These are phyloP conservation scores for Oconnorella tubifera DNA, from an alignment of 2,888 invertebrate genomes.

Conservation along the genomic window DNA sequence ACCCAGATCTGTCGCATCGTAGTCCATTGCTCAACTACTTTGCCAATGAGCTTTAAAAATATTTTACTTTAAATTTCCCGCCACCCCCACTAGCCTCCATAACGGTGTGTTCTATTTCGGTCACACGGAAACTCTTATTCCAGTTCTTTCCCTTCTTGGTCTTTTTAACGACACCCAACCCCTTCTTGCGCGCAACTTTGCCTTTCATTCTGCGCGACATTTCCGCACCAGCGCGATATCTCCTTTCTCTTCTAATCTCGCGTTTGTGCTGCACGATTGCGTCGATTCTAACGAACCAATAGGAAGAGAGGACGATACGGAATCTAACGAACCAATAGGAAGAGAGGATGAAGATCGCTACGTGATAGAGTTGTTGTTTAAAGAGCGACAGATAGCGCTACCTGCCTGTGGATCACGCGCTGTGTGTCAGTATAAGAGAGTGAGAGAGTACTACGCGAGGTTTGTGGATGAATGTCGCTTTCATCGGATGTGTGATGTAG, in stretches of 20 bases:
- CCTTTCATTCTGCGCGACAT: conserved; percentile 40
- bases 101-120: conserved; percentile 48
- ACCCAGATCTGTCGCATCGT: no score
- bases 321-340: not conserved
- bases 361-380: not conserved
- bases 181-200: conserved; percentile 46
- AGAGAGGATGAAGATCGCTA: not conserved
- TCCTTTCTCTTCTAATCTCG: conserved; percentile 56
- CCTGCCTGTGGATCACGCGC: not conserved
- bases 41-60: no score
- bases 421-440: not conserved
- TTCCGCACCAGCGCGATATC: conserved; percentile 52
- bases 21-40: no score
- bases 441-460: not conserved
- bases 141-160: conserved; percentile 51
- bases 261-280: conserved; percentile 53
- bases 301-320: not conserved
- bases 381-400: not conserved
- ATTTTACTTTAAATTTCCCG: no score
- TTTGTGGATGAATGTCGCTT: not conserved
- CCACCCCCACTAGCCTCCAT: no score
- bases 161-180: conserved; percentile 51
- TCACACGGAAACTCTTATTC: conserved; percentile 53
- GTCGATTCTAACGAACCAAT: no score
- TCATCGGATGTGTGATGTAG: not conserved